These are phyloP conservation scores for Furcifer pardalis DNA, from an alignment of 2,797 vertebrate genomes.

Conservation along the genomic window DNA sequence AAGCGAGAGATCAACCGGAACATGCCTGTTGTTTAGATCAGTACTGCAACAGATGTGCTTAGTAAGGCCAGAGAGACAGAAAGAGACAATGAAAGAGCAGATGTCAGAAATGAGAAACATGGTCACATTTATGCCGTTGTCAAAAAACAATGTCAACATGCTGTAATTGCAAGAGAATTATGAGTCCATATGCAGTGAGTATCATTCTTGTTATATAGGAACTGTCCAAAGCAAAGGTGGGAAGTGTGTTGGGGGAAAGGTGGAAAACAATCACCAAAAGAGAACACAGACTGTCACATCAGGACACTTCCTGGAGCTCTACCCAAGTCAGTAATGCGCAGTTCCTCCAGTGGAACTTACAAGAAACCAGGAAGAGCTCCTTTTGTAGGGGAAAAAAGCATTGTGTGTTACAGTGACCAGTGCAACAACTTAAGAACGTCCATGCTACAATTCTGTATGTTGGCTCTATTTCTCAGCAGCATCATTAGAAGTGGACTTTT, in stretches of 20 bases:
- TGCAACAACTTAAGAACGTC: slow-evolving; percentile 21
- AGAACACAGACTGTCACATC: slow-evolving; percentile 13
- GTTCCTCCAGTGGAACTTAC: background rate
- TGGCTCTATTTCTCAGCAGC: slow-evolving; percentile 39
- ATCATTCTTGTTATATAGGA: slow-evolving; percentile 28
- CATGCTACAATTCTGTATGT: slow-evolving; percentile 38
- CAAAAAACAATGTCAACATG: slow-evolving; percentile 24
- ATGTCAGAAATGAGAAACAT: slow-evolving; percentile 17
- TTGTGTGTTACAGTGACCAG: slow-evolving; percentile 22
- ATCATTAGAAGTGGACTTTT: slow-evolving; percentile 26
- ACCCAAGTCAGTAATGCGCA: background rate
- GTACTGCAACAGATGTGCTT: slow-evolving; percentile 8
- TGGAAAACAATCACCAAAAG: slow-evolving; percentile 21
- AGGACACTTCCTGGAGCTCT: background rate
- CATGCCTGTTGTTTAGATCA: slow-evolving; percentile 6
- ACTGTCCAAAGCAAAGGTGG: slow-evolving; percentile 31
- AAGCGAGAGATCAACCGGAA: background rate
- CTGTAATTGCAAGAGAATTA: slow-evolving; percentile 13
- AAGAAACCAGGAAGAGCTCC: slow-evolving; percentile 8
- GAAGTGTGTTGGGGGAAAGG: slow-evolving; percentile 8
- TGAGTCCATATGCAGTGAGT: background rate
- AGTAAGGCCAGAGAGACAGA: slow-evolving; percentile 3
- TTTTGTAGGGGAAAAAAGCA: slow-evolving; percentile 8
- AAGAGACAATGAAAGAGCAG: background rate
- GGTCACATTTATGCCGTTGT: slow-evolving; percentile 27